Evolutionary conservation across 2,888 invertebrate species (phyloP), one percentile per base, ranked within the genome.

Genomic region (Drosophila nr. perissopoda): DNA sequence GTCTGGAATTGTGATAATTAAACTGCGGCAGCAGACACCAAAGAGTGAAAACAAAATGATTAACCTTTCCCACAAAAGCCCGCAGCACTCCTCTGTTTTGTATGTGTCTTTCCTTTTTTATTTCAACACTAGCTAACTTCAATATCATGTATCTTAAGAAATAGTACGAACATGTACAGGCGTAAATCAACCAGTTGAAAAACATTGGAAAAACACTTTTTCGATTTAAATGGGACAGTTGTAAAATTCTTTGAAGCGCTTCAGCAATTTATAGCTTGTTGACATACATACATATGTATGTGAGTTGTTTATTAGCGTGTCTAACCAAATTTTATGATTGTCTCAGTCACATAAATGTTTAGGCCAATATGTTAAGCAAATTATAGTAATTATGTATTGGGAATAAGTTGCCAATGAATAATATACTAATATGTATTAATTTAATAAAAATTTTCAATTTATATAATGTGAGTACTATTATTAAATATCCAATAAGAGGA

Each of bases 31-130:
- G 29, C 56, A 60, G 63, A 38, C 56, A 59, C 42, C 61, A 34
- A 61, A 72, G 77, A 84, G 72, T 87, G 85, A 87, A 87, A 86
- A 78, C 73, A 82, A 82, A 89, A 89, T 87, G 82, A 87, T 87
- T 87, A 87, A 82, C 70, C 60, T 70, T 45, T 18, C 13, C 45
- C 38, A 33, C 27, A 21, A 48, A 25, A 40, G n/a, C 51, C 54
- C 69, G 27, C 27, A 18, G 13, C 40, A 62, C 53, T 70, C 51
- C 33, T 71, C 51, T 62, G 40, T 52, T 27, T 42, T 33, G 34
- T 27, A 31, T 33, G 42, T 40, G 13, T 56, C 27, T 18, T 31
- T 49, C 33, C 16, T 25, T 25, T 16, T 52, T 27, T 29, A 6
- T 10, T 11, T 48, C 29, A 29, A 49, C 31, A 33, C n/a, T 18